Conservation (phyloP, 2,113 vertebrate genomes). For the Epinephelus cyanopodus region DNA sequence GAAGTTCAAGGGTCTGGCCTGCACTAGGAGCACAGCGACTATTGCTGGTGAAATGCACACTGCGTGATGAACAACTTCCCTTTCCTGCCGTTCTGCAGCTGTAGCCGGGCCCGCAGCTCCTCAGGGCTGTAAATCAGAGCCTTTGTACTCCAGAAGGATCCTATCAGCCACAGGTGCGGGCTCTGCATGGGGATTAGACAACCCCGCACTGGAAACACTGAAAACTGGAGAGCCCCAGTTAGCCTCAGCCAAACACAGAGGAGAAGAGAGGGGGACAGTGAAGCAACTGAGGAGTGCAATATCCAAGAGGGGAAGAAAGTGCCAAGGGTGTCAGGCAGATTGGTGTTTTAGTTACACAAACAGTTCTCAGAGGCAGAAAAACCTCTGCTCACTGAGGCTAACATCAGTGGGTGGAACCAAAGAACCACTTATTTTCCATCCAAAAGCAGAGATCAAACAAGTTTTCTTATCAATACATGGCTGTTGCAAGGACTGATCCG, state of each 20-base stretch:
- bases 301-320: conserved; percentile 4
- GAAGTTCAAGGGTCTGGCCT: conserved; percentile 86
- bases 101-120: conserved; percentile 88
- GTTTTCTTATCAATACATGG: neutral
- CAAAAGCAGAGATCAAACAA: neutral
- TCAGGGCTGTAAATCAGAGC: conserved; percentile 92
- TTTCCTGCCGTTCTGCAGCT: conserved; percentile 96
- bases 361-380: conserved; percentile 16
- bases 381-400: neutral
- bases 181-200: conserved; percentile 90
- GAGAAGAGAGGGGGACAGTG: conserved; percentile 18
- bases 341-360: conserved; percentile 33
- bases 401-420: neutral
- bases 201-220: conserved; percentile 89
- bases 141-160: conserved; percentile 97
- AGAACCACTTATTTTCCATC: neutral
- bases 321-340: conserved; percentile 29
- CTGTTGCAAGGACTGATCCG: neutral
- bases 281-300: conserved; percentile 31
- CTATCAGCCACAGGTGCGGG: conserved; percentile 95
- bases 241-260: conserved; percentile 39
- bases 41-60: conserved; percentile 92
- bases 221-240: conserved; percentile 22
- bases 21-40: conserved; percentile 75
- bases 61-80: conserved; percentile 98